phyloP scores from a whole-genome alignment of 1,140 invertebrate genomes.

The Pomacea maculata region DNA sequence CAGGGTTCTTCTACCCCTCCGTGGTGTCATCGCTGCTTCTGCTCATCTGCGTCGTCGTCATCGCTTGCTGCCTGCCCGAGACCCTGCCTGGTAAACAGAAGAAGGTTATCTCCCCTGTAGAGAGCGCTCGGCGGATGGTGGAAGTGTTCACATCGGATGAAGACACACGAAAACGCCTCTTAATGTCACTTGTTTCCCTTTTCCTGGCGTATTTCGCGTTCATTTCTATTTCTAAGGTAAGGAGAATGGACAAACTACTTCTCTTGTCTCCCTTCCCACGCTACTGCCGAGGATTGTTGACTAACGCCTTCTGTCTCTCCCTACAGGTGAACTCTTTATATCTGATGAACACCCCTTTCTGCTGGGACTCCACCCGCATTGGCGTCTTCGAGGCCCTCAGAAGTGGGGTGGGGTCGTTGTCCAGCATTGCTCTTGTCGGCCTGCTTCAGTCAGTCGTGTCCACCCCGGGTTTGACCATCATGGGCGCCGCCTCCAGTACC shows the following conservation, averaged over 20 bases:
- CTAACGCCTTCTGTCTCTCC: background rate
- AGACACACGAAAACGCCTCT: too few relatives aligned
- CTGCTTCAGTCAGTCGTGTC: background rate
- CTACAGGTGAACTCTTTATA: background rate
- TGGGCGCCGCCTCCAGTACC: background rate
- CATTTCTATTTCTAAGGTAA: too few relatives aligned
- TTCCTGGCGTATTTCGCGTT: too few relatives aligned
- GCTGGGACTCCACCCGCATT: background rate
- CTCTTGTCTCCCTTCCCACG: background rate
- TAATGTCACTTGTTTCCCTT: too few relatives aligned
- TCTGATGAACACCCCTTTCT: constrained; percentile 14
- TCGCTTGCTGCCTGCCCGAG: constrained; percentile 3
- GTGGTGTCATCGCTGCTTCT: background rate
- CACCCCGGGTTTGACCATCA: background rate
- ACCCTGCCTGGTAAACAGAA: constrained; percentile 17
- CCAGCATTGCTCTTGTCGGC: background rate
- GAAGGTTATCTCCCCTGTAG: constrained; percentile 4
- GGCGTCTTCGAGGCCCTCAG: background rate
- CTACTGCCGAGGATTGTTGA: background rate
- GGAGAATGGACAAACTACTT: too few relatives aligned
- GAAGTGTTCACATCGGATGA: background rate
- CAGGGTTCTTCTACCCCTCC: constrained; percentile 14
- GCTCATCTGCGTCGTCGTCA: background rate
- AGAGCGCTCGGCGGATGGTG: background rate
- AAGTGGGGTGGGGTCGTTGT: background rate